Evolutionary conservation across 2,113 vertebrate genomes (phyloP).

Genomic region (Cnemophilus loriae): DNA sequence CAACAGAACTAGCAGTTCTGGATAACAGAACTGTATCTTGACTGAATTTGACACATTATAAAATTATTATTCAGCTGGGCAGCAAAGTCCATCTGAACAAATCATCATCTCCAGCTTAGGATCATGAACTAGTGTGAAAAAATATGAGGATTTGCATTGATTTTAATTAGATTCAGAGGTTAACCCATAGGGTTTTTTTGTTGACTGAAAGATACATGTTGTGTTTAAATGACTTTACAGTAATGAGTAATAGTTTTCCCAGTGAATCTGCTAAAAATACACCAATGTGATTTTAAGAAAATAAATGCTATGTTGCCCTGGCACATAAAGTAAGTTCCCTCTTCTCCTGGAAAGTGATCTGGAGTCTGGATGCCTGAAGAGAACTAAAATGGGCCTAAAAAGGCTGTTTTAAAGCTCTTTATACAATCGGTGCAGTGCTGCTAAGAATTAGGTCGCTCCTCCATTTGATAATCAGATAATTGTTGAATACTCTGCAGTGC

Average conservation of each 20-base stretch:
- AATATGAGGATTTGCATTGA: background rate
- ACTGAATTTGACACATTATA: background rate
- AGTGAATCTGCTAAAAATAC: background rate
- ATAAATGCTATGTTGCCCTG: background rate
- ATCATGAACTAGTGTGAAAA: background rate
- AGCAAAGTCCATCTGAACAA: background rate
- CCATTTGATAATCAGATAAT: background rate
- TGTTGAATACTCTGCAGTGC: background rate
- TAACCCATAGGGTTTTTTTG: background rate
- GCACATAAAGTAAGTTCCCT: background rate
- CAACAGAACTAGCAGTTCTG: background rate
- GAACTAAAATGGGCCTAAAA: background rate
- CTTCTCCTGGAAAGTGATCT: background rate
- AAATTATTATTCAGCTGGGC: background rate
- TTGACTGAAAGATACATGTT: background rate
- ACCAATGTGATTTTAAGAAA: background rate
- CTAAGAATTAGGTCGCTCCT: background rate
- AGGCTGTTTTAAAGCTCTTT: background rate
- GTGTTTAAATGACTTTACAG: background rate
- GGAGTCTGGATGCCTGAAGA: background rate
- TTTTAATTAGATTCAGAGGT: background rate
- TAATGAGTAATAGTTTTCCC: background rate
- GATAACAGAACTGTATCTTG: background rate
- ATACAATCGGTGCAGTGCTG: rapidly evolving
- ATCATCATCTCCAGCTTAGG: background rate